phyloP scores from a whole-genome alignment of 92 coral and sea anemone genomes.

The Virgularia gustaviana region DNA sequence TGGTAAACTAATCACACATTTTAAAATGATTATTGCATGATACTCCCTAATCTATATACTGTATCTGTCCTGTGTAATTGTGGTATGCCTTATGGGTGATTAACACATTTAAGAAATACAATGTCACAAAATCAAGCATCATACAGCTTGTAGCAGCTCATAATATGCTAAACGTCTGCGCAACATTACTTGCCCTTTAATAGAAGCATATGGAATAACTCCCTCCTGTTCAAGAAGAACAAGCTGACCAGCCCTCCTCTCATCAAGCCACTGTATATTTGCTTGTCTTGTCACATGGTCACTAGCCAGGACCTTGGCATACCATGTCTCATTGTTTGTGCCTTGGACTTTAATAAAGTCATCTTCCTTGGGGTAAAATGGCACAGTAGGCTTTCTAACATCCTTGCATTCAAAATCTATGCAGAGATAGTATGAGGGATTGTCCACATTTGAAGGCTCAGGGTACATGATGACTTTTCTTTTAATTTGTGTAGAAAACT shows the following conservation, averaged over 20 bases:
- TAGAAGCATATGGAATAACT: conserved; percentile 35
- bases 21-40: too few relatives aligned
- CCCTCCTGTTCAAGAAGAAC: conserved; percentile 31
- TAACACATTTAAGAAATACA: too few relatives aligned
- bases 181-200: conserved; percentile 23
- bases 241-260: conserved; percentile 47
- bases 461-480: conserved; percentile 23
- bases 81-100: too few relatives aligned
- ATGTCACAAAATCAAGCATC: too few relatives aligned
- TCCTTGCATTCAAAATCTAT: not conserved
- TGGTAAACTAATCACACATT: too few relatives aligned
- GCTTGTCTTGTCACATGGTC: not conserved
- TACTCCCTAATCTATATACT: too few relatives aligned
- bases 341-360: conserved; percentile 33
- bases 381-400: not conserved
- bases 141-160: too few relatives aligned
- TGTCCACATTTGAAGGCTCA: conserved; percentile 17
- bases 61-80: too few relatives aligned
- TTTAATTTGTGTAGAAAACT: not conserved
- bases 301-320: conserved; percentile 44
- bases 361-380: conserved; percentile 10
- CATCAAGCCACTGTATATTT: conserved; percentile 54
- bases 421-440: conserved; percentile 16
- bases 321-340: conserved; percentile 50
- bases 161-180: conserved; percentile 23